Evolutionary conservation across 2,888 invertebrate genomes (phyloP), one percentile per base, ranked within the genome.

Genomic region (Sacculina carcini): DNA sequence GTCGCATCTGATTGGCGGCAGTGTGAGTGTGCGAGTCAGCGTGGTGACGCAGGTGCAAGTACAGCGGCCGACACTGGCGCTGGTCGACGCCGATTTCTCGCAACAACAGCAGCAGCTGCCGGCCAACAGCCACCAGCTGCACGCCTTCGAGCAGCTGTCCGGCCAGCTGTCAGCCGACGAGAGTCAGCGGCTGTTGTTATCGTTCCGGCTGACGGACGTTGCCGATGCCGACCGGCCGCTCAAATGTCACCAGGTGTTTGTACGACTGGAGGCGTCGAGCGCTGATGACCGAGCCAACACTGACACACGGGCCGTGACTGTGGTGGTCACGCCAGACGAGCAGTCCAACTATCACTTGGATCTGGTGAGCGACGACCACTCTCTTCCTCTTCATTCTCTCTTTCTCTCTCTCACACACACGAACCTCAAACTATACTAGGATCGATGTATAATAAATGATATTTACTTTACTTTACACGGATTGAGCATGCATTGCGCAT

Each of bases 21-120:
- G n/a, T n/a, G n/a, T n/a, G n/a, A n/a, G 36, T 24, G 12, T 24
- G n/a, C 72, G 57, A 64, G 67, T 74, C 1, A 79, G 81, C 53
- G 78, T 85, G 19, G 67, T 84, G 51, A 80, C 83, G 1, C 77
- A 79, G 58, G 76, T 84, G 0, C 73, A 73, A 55, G 73, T 90
- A 1, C 76, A 79, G 58, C 75, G 73, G 51, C 71, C 85, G 47
- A 89, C 92, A 65, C 71, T 94, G 47, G 86, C 87, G 5, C 74
- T 90, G 21, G 81, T 79, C 3, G 92, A 94, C 64, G 77, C 83
- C 5, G 92, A 94, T 65, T 52, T 77, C 84, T 1, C 80, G 79
- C 64, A 67, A 84, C 52, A 75, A 67, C 53, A 70, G 68, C 73
- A 74, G 62, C 65, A 64, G 58, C 31, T 21, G 24, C 14, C 34